These are phyloP conservation scores for Agrochola macilenta DNA, from an alignment of 2,888 invertebrate genomes.

Conservation along the genomic window DNA sequence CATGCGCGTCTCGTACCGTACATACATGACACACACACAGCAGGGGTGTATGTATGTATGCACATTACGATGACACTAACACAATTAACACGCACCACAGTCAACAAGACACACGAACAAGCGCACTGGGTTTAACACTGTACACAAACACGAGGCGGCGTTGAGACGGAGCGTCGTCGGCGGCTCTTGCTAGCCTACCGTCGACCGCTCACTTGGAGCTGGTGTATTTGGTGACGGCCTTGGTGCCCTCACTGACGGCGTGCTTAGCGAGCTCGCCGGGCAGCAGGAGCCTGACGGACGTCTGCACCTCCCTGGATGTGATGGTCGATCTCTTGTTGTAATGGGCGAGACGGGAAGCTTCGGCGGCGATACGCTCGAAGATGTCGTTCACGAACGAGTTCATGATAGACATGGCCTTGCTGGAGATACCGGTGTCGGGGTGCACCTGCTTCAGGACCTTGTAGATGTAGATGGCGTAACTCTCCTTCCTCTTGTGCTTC, in stretches of 20 bases:
- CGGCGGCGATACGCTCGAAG: constrained; percentile 93
- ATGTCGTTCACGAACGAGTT: constrained; percentile 94
- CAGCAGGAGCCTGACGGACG: constrained; percentile 92
- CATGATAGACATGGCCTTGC: constrained; percentile 93
- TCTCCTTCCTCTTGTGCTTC: constrained; percentile 90
- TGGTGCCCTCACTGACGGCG: constrained; percentile 92
- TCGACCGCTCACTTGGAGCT: constrained; percentile 76
- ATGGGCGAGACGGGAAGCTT: constrained; percentile 91
- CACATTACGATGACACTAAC: constrained; percentile 10
- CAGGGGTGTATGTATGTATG: not conserved
- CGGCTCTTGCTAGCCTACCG: constrained; percentile 3
- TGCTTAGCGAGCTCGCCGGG: constrained; percentile 93
- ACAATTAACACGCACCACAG: constrained; percentile 16
- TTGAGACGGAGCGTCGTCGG: constrained; percentile 15
- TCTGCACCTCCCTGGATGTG: constrained; percentile 93
- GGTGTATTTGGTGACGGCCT: constrained; percentile 91
- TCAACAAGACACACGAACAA: constrained; percentile 20
- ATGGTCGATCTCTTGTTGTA: constrained; percentile 92
- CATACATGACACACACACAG: not conserved
- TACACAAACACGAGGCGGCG: constrained; percentile 2
- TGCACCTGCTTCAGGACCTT: constrained; percentile 93
- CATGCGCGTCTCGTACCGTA: constrained; percentile 6
- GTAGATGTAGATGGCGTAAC: constrained; percentile 91
- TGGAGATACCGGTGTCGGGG: constrained; percentile 89
- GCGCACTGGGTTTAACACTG: constrained; percentile 12